phyloP scores from a whole-genome alignment of 2,797 vertebrate species.

The Smutsia gigantea region DNA sequence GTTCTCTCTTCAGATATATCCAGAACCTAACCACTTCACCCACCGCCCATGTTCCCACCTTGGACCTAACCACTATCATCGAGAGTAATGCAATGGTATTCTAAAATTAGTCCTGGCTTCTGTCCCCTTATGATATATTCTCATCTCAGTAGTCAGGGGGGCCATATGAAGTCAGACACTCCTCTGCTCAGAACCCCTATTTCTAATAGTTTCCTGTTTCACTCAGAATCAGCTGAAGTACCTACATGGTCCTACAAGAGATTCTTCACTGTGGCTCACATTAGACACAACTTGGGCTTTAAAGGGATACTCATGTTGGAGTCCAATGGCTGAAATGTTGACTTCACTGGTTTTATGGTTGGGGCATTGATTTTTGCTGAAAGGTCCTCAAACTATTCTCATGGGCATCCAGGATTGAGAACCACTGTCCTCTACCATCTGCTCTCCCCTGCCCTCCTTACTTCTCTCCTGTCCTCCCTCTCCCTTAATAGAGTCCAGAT shows the following conservation, averaged over 20 bases:
- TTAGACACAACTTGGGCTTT: background rate
- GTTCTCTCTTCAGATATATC: background rate
- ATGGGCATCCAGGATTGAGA: background rate
- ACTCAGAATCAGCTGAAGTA: background rate
- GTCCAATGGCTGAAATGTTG: background rate
- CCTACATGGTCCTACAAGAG: background rate
- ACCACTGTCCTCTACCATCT: background rate
- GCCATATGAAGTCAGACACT: background rate
- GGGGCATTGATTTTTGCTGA: background rate
- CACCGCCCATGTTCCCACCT: background rate
- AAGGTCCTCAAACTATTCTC: background rate
- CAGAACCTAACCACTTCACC: background rate
- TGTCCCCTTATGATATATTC: background rate
- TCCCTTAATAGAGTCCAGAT: background rate
- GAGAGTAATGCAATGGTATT: background rate
- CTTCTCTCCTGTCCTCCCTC: background rate
- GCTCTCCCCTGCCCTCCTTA: background rate
- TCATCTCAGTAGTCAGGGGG: background rate
- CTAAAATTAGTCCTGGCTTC: background rate
- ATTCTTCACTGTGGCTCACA: background rate
- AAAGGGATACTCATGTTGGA: background rate
- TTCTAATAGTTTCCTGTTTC: background rate
- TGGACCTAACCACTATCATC: background rate
- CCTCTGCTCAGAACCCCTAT: background rate
- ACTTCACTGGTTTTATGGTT: slow-evolving; percentile 5